phyloP scores from a whole-genome alignment of 2,797 vertebrate species.

The Brotula barbata region DNA sequence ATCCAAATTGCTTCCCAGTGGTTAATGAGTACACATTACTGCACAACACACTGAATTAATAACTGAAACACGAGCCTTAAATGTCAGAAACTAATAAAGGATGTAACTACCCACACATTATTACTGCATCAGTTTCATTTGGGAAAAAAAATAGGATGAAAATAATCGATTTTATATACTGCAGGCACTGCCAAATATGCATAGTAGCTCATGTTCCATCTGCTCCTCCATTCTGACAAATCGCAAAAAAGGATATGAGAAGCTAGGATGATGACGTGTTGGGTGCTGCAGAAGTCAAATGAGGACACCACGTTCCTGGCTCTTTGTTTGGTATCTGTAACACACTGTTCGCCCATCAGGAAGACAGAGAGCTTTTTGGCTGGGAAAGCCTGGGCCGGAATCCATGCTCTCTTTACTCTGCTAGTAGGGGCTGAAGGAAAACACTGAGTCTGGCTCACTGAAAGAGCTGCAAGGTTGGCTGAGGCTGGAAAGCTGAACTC shows the following conservation, averaged over 20 bases:
- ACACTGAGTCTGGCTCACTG: slow-evolving; percentile 75
- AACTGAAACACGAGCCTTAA: not conserved
- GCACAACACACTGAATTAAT: not conserved
- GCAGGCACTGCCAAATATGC: slow-evolving; percentile 24
- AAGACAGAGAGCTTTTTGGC: slow-evolving; percentile 69
- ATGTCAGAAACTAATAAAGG: slow-evolving; percentile 1
- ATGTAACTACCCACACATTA: slow-evolving; percentile 5
- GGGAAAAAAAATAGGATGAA: slow-evolving; percentile 7
- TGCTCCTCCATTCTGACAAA: slow-evolving; percentile 51
- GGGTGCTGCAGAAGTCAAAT: slow-evolving; percentile 68
- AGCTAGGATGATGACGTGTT: slow-evolving; percentile 50
- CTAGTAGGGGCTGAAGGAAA: slow-evolving; percentile 72
- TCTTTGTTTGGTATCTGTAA: slow-evolving; percentile 74
- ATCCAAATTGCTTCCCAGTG: not conserved
- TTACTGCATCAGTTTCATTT: slow-evolving; percentile 19
- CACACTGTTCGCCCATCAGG: slow-evolving; percentile 68
- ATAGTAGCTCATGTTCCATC: slow-evolving; percentile 42
- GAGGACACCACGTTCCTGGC: slow-evolving; percentile 64
- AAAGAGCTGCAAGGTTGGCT: slow-evolving; percentile 79
- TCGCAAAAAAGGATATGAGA: slow-evolving; percentile 52
- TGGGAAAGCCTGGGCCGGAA: slow-evolving; percentile 55
- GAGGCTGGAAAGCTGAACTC: slow-evolving; percentile 72
- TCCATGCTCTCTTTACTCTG: slow-evolving; percentile 75
- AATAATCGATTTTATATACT: slow-evolving; percentile 16
- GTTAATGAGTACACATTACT: not conserved